Evolutionary conservation across 2,888 invertebrate species (phyloP), one percentile per base, ranked within the genome.

Genomic region (Protodeltote pygarga): DNA sequence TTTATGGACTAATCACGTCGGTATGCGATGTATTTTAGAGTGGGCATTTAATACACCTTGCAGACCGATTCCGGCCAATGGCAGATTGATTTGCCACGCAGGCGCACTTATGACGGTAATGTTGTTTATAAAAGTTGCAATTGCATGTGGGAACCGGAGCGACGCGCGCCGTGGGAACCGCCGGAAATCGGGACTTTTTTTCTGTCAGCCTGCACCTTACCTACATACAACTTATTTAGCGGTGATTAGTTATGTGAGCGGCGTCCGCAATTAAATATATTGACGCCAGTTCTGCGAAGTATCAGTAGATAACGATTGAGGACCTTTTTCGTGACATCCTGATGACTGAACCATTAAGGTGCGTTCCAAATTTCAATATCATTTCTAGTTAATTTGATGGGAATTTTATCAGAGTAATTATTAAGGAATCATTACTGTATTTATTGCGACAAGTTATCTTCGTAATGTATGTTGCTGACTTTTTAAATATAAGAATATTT

Each of bases 131-230:
- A 76, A 78, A 80, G 68, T 64, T 60, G 74, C 68, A 70, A 79
- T 77, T 75, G 77, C 77, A 76, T 84, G 85, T 89, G 89, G 79
- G 90, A 90, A 90, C 73, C 77, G 73, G 89, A 79, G 78, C 88
- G 83, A 65, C 66, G 73, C 59, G 67, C 73, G 67, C 52, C 85
- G 89, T 89, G 89, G 73, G 89, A 90, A 89, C 77, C 66, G 73
- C 76, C 77, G 77, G 84, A 83, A 82, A 83, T 79, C 74, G 49
- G 75, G 74, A 76, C 67, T 74, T 85, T 89, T 88, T 89, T 67
- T 52, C 27, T 46, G 46, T 81, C 65, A 50, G 37, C 34, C 53
- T 48, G 46, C 65, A 44, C 54, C 48, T 62, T 65, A 45, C 60
- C 45, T 68, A 61, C 63, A 63, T 63, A 64, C 58, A 66, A 66